Percentiles rank a stretch among this genome's conserved stretches.
Evolutionary conservation across 2,113 vertebrate species (phyloP).

Genomic region (cattle (Bos taurus)): ARS-UCD2.0 NC_037349.1:50163501-50164000

Average conservation of each 20-base stretch:
- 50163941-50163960: background rate
- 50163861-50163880: conserved; percentile 80
- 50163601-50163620: background rate
- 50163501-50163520: conserved; percentile 93
- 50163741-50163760: background rate
- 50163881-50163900: background rate
- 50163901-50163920: background rate
- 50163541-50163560: background rate
- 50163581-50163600: background rate
- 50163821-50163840: conserved; percentile 94
- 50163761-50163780: accelerated
- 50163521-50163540: conserved; percentile 93
- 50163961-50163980: background rate
- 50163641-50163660: background rate
- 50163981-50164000: too few species aligned
- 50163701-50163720: background rate
- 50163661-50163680: background rate
- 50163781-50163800: conserved; percentile 82
- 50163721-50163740: background rate
- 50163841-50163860: conserved; percentile 95
- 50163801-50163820: conserved; percentile 95
- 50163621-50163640: background rate
- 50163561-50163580: background rate
- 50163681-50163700: background rate
- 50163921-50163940: background rate